Conservation (phyloP, 1,140 invertebrate genomes). For the Penaeus vannamei region DNA sequence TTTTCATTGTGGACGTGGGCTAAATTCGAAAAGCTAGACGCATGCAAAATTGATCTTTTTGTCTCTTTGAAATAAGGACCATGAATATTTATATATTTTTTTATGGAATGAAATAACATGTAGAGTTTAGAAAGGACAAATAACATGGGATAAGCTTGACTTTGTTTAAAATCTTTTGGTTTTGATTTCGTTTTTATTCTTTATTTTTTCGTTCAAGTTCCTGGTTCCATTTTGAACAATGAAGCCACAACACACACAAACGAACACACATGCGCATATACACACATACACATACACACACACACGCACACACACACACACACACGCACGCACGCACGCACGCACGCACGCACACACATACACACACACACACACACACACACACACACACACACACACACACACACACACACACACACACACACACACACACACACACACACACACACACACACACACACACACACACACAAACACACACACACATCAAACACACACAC, state of each 20-base stretch:
- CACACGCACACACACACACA: constrained; percentile 9
- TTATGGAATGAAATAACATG: too few species aligned
- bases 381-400: neutral
- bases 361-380: neutral
- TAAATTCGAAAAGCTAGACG: too few species aligned
- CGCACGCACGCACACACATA: neutral
- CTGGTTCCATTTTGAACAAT: too few species aligned
- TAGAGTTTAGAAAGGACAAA: too few species aligned
- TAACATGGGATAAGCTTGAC: too few species aligned
- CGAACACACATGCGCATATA: neutral
- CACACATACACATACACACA: constrained; percentile 5
- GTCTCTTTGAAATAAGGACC: too few species aligned
- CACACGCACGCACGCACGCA: neutral
- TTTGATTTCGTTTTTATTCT: too few species aligned
- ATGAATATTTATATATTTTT: too few species aligned
- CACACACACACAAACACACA: neutral
- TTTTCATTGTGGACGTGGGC: too few species aligned
- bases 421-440: neutral
- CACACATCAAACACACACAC: neutral
- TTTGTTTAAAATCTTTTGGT: too few species aligned
- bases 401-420: neutral
- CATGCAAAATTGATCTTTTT: too few species aligned
- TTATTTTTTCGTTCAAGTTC: too few species aligned
- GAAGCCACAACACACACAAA: neutral
- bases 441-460: neutral